Conservation (phyloP, 2,797 vertebrate genomes). For the Smutsia temminckii region DNA sequence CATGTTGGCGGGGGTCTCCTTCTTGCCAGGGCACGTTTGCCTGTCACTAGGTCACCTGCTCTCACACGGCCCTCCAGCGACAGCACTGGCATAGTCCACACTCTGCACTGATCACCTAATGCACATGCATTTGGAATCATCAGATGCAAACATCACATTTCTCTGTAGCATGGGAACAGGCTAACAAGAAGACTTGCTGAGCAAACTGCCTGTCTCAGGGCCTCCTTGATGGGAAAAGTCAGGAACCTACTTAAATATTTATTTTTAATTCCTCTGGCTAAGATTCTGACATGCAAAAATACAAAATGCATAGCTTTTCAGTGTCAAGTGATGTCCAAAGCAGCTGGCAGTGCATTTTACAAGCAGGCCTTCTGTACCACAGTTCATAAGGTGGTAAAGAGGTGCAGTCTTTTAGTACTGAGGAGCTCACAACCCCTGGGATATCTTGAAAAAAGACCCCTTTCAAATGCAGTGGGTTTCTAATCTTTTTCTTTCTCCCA, state of each 20-base stretch:
- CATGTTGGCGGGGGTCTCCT: constrained; percentile 37
- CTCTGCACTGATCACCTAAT: constrained; percentile 60
- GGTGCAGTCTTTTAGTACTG: not conserved
- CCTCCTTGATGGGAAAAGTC: constrained; percentile 70
- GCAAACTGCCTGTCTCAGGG: constrained; percentile 67
- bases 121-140: constrained; percentile 52
- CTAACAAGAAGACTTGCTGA: constrained; percentile 67
- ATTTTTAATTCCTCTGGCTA: constrained; percentile 78
- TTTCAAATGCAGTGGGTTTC: not conserved
- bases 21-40: constrained; percentile 52
- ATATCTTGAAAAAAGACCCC: not conserved
- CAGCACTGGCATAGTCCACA: constrained; percentile 50
- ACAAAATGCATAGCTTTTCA: constrained; percentile 71
- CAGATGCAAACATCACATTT: constrained; percentile 65
- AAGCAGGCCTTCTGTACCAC: constrained; percentile 20
- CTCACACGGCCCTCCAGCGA: constrained; percentile 63
- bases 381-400: constrained; percentile 4
- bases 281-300: constrained; percentile 74
- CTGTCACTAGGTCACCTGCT: constrained; percentile 34
- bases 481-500: not conserved
- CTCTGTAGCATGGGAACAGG: constrained; percentile 55
- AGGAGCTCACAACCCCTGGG: not conserved
- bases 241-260: constrained; percentile 80
- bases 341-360: constrained; percentile 55
- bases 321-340: constrained; percentile 67